Evolutionary conservation across 2,888 invertebrate species (phyloP), one percentile per base, ranked within the genome.

Genomic region (Macroteleia sp.): DNA sequence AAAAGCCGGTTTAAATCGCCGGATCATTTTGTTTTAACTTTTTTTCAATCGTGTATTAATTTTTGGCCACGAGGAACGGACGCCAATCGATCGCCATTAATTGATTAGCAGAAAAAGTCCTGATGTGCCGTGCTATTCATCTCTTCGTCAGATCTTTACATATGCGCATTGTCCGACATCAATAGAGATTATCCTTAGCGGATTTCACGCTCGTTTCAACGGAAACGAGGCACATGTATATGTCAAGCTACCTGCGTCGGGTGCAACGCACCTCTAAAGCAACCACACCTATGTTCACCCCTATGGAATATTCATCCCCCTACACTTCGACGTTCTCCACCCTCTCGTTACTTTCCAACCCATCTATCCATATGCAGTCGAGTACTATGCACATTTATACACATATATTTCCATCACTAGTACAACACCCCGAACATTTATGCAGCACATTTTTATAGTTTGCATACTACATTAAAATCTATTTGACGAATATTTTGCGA

Each of bases 191-290:
- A 66, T 62, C 77, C 73, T 69, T 64, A 62, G 81, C 85, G 86
- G 86, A 89, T 89, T 89, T 89, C 88, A 85, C 89, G 87, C 88
- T 86, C 86, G 86, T 89, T 88, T 89, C 87, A 88, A 88, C 88
- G 88, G 87, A 88, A 80, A 89, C 89, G 85, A 86, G 89, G 88
- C 73, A 62, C 88, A 86, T 84, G 85, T 79, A 80, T 86, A 89
- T 87, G 89, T 88, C 89, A 90, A 88, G 86, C 88, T 88, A 89
- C 90, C 90, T 89, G 88, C 85, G 84, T 86, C 69, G 86, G 82
- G 91, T 90, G 90, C 90, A 91, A 91, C 88, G 90, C 87, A 91
- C 90, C 89, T 88, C 89, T 88, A 89, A 91, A 88, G 89, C 89
- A 89, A 90, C 90, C 89, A 88, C 90, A 90, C 89, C 89, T 87